Base-by-base conservation (phyloP, 2,797 vertebrate species). In the Periparus ater region DNA sequence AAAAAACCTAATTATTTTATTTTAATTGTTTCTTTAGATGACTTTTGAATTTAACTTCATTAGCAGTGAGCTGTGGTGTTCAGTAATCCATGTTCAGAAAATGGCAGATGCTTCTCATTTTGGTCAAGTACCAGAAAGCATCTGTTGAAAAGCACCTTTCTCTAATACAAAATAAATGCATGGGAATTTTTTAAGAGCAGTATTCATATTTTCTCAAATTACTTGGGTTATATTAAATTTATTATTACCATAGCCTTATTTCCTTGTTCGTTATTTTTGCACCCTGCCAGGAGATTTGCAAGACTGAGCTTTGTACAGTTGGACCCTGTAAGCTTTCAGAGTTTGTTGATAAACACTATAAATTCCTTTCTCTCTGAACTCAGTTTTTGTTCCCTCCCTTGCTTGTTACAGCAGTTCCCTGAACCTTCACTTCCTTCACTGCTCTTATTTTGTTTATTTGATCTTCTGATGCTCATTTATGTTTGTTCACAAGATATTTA, bases 31-130 rank as follows among this genome's bases (percentile, higher is more conserved):
- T 53, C 67, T 85, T 89, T 53, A 55, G 80, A 32, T 89, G 93
- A 44, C 54, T 58, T 89, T 93, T 91, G 77, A 91, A 65, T 94
- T 96, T 73, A 42, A 38, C 77, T 76, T 91, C 83, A 66, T 95
- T 92, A 83, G 77, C 17, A 51, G 40, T 16, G 71, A 85, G 45
- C 55, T 63, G 22, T 82, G 58, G 27, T 85, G 34, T 71, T 93
- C 42, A 38, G 58, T 63, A 88, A 76, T 88, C 55, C 61, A 68
- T 76, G 40, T 50, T 84, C 40, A 87, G 84, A 71, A 91, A 93
- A 48, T 13, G 75, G 29, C 71, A 95, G 77, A 87, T 85, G 61
- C 80, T 88, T 91, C 77, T 87, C 14, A 65, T 91, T 90, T 68
- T 82, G 51, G 17, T 61, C 23, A 74, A 80, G 57, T 29, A 50